These are phyloP conservation scores for Anoplius nigerrimus DNA, from an alignment of 2,888 invertebrate species.

Conservation along the genomic window DNA sequence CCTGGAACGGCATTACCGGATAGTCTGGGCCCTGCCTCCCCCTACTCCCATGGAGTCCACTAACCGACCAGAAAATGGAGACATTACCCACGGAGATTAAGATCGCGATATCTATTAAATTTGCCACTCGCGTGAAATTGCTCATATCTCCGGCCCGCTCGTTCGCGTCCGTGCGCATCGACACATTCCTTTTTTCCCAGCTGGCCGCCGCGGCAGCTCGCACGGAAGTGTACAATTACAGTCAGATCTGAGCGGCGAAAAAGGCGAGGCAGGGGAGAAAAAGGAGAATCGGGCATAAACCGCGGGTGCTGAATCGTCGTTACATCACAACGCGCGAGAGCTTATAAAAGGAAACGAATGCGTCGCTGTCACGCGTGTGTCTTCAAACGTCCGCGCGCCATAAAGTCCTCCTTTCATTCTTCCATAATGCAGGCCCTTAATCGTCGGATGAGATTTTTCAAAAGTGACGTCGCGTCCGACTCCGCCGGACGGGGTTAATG, in stretches of 20 bases:
- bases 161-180: no score
- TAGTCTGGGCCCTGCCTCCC: not conserved
- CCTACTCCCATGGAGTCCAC: slow-evolving; percentile 28
- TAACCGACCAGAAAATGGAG: slow-evolving; percentile 49
- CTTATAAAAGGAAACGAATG: no score
- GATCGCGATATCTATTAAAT: slow-evolving; percentile 32
- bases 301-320: no score
- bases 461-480: not conserved
- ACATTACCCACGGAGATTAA: slow-evolving; percentile 40
- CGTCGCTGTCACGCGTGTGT: no score
- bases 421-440: not conserved
- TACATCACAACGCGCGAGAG: no score
- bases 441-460: not conserved
- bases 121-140: not conserved
- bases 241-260: not conserved
- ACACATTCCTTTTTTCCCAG: no score
- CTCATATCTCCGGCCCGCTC: not conserved
- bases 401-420: no score
- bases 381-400: no score
- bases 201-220: no score
- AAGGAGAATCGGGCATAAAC: not conserved
- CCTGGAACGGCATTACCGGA: slow-evolving; percentile 8
- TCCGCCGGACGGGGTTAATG: slow-evolving; percentile 28
- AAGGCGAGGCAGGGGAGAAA: not conserved
- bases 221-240: no score